These are phyloP conservation scores for Hucho hucho DNA, from an alignment of 2,113 vertebrate species.

Conservation along the genomic window DNA sequence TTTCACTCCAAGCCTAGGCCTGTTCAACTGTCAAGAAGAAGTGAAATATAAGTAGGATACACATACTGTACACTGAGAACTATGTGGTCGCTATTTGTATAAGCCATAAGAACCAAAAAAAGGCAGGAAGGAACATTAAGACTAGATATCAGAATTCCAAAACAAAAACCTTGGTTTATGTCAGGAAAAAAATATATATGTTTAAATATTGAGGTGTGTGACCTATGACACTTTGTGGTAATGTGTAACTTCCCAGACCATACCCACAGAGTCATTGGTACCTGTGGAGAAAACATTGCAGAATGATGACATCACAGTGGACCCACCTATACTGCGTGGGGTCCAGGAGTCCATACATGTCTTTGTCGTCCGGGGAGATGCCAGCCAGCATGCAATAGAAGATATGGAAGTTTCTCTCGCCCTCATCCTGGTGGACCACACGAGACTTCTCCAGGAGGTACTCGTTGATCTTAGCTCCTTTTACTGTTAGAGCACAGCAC, in stretches of 20 bases:
- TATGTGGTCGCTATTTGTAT: background rate
- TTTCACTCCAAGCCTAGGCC: no score
- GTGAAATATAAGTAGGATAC: no score
- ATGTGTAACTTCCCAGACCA: no score
- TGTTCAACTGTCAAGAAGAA: no score
- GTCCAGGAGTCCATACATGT: constrained; percentile 74
- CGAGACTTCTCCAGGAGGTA: constrained; percentile 80
- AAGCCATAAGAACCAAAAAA: background rate
- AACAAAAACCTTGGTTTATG: background rate
- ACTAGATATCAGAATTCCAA: background rate
- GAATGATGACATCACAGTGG: background rate
- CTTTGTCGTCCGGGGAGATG: constrained; percentile 67
- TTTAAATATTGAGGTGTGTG: background rate
- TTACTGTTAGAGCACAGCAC: constrained; percentile 57
- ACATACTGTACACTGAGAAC: background rate
- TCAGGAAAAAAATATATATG: background rate
- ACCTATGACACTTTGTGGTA: background rate
- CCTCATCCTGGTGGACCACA: constrained; percentile 73
- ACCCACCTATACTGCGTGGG: constrained; percentile 75
- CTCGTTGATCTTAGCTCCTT: constrained; percentile 77
- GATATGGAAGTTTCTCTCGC: constrained; percentile 79
- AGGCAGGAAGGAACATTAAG: background rate
- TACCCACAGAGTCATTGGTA: no score
- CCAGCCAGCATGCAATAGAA: constrained; percentile 82
- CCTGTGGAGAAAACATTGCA: background rate